Conservation (phyloP, 2,113 vertebrate species). For the Casuarius casuarius region DNA sequence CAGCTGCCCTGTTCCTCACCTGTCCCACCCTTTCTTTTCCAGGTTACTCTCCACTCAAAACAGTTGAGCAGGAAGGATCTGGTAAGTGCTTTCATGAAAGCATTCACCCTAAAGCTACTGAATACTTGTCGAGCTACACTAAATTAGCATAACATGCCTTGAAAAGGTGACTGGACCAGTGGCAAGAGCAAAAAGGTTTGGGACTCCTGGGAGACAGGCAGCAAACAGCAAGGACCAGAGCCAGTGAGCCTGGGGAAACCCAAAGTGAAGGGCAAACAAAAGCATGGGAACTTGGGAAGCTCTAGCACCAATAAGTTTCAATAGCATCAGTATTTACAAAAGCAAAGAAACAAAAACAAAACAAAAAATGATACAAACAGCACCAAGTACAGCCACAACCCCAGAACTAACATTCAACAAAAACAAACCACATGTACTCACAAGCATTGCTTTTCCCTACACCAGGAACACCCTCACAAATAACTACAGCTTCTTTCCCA, state of each 20-base stretch:
- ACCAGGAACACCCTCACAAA: neutral
- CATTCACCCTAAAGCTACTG: neutral
- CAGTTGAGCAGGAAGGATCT: neutral
- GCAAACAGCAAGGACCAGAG: neutral
- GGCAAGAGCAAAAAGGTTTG: neutral
- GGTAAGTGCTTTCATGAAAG: conserved; percentile 34
- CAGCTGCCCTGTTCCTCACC: neutral
- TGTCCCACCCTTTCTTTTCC: neutral
- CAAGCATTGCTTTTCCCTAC: neutral
- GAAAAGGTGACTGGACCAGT: neutral
- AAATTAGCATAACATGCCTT: neutral
- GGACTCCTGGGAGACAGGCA: neutral
- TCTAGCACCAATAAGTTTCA: neutral
- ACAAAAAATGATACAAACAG: neutral
- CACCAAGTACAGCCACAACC: neutral
- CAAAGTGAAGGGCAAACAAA: neutral
- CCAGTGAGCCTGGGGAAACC: neutral
- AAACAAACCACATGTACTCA: too few species aligned
- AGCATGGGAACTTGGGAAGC: neutral
- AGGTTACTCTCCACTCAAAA: conserved; percentile 65
- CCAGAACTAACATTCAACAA: neutral
- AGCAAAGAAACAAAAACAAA: neutral
- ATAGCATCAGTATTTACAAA: neutral
- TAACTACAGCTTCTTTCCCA: neutral
- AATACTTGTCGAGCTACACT: neutral